These are phyloP conservation scores for Palythoa grandiflora DNA, from an alignment of 92 coral and sea anemone species.

Conservation along the genomic window DNA sequence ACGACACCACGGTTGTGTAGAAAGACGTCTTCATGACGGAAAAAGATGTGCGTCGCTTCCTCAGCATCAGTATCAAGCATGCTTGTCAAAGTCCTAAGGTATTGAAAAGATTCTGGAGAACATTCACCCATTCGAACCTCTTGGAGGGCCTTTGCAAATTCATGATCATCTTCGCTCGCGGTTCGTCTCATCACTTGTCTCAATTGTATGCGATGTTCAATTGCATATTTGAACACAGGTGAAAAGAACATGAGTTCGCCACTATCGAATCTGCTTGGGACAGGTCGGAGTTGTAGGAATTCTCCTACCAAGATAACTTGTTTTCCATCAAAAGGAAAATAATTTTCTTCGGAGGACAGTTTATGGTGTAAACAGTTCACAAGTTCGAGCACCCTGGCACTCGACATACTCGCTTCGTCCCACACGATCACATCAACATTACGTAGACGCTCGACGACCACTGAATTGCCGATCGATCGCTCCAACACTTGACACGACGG, in stretches of 20 bases:
- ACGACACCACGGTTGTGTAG: constrained; percentile 41
- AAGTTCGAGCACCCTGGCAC: constrained; percentile 32
- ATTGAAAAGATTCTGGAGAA: constrained; percentile 7
- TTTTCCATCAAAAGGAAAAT: constrained; percentile 6
- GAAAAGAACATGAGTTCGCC: constrained; percentile 29
- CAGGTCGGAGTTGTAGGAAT: constrained; percentile 21
- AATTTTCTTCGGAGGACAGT: background rate
- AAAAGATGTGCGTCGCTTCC: constrained; percentile 19
- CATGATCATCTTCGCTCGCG: background rate
- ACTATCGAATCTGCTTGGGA: constrained; percentile 3
- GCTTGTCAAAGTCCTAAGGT: constrained; percentile 4
- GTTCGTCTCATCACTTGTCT: constrained; percentile 10
- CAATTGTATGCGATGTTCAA: constrained; percentile 44
- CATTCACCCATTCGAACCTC: constrained; percentile 37
- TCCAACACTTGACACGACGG: constrained; percentile 56
- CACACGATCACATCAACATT: constrained; percentile 26
- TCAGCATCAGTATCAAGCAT: background rate
- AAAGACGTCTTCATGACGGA: constrained; percentile 37
- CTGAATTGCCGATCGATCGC: constrained; percentile 30
- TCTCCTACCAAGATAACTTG: constrained; percentile 11
- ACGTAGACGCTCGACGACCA: constrained; percentile 34
- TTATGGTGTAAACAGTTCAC: constrained; percentile 14
- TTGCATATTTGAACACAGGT: constrained; percentile 30
- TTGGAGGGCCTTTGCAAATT: constrained; percentile 33
- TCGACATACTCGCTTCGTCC: constrained; percentile 57